These are phyloP conservation scores for human (Homo sapiens) DNA, from an alignment of 2,113 vertebrate genomes.

Conservation along the genomic window DNA sequence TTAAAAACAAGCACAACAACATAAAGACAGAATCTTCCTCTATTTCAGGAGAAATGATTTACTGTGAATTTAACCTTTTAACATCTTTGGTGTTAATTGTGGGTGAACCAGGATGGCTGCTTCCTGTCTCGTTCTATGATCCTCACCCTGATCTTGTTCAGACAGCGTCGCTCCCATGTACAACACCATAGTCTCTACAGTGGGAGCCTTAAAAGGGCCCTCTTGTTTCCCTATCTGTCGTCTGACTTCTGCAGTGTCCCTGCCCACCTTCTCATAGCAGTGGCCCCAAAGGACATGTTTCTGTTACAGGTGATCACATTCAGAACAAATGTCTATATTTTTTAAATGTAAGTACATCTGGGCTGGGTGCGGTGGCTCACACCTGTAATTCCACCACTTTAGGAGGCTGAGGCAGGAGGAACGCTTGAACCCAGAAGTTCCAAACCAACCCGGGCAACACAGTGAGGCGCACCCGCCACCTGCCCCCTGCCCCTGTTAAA, in stretches of 20 bases:
- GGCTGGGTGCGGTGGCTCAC: no score
- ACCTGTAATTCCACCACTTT: no score
- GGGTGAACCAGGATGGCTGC: conserved; percentile 93
- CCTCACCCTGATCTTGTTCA: conserved; percentile 86
- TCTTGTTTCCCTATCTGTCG: conserved; percentile 87
- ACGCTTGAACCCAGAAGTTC: no score
- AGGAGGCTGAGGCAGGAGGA: no score
- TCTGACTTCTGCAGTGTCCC: conserved; percentile 89
- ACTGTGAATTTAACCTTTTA: background rate
- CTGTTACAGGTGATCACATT: conserved; percentile 95
- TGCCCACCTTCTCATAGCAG: conserved; percentile 92
- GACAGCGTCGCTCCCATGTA: conserved; percentile 89
- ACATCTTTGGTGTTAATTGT: conserved; percentile 72
- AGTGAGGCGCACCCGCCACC: no score
- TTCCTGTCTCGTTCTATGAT: conserved; percentile 92
- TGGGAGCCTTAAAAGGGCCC: conserved; percentile 87
- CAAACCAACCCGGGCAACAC: no score
- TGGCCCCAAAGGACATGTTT: conserved; percentile 94
- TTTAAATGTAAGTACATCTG: no score
- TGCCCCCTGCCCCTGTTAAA: no score
- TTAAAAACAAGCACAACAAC: background rate
- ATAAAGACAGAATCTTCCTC: background rate
- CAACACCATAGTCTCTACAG: conserved; percentile 89
- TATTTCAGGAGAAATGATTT: background rate
- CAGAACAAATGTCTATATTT: conserved; percentile 90